Evolutionary conservation across 2,888 invertebrate species (phyloP).

Genomic region (Bedellia somnulentella): DNA sequence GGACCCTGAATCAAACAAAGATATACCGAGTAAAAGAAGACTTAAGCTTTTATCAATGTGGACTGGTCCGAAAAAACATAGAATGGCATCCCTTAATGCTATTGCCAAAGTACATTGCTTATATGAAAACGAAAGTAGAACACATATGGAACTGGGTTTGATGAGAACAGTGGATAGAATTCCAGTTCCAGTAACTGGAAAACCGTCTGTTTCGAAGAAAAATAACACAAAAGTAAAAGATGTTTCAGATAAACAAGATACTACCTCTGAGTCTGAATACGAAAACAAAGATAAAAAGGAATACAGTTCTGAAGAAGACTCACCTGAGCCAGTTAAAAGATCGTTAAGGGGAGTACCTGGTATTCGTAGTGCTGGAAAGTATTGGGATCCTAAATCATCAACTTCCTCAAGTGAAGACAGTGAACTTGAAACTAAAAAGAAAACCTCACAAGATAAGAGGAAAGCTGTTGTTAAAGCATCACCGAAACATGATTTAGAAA

Average conservation of each 20-base stretch:
- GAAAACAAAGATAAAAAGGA: slow-evolving; percentile 43
- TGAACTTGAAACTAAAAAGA: slow-evolving; percentile 45
- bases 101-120: slow-evolving; percentile 88
- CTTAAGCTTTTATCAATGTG: slow-evolving; percentile 69
- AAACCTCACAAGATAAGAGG: slow-evolving; percentile 36
- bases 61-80: slow-evolving; percentile 78
- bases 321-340: slow-evolving; percentile 45
- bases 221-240: slow-evolving; percentile 43
- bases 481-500: slow-evolving; percentile 51
- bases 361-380: slow-evolving; percentile 75
- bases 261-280: slow-evolving; percentile 52
- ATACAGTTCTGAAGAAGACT: slow-evolving; percentile 58
- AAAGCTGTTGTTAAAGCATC: slow-evolving; percentile 26
- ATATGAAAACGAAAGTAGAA: slow-evolving; percentile 84
- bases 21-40: slow-evolving; percentile 49
- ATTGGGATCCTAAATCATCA: slow-evolving; percentile 80
- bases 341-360: slow-evolving; percentile 74
- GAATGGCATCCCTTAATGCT: slow-evolving; percentile 88
- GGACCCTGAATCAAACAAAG: slow-evolving; percentile 28
- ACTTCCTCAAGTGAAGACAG: slow-evolving; percentile 64
- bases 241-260: slow-evolving; percentile 26
- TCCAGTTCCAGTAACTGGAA: slow-evolving; percentile 53
- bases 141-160: slow-evolving; percentile 65
- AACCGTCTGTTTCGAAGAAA: slow-evolving; percentile 39
- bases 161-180: slow-evolving; percentile 51